phyloP scores from a whole-genome alignment of 2,888 invertebrate genomes.

The Antheraea yamamai region DNA sequence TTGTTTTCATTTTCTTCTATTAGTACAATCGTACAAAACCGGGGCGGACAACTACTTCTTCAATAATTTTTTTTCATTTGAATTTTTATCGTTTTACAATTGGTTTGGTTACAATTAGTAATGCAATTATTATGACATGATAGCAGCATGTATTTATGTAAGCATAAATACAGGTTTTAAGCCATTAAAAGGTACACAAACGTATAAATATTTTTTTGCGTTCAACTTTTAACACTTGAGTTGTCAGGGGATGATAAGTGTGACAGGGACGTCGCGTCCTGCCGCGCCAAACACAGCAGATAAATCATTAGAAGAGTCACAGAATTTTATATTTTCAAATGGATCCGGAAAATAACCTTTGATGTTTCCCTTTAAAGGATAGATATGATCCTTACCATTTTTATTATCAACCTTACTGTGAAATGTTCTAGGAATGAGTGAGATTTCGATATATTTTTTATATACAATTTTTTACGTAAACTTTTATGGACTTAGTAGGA shows the following conservation, averaged over 20 bases:
- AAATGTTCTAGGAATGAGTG: too few relatives aligned
- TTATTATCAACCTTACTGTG: not conserved
- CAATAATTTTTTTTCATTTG: too few relatives aligned
- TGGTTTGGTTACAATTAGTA: too few relatives aligned
- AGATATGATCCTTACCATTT: not conserved
- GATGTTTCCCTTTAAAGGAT: not conserved
- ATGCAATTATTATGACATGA: too few relatives aligned
- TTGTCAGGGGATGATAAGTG: not conserved
- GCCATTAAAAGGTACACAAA: not conserved
- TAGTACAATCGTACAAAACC: too few relatives aligned
- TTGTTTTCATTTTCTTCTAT: too few relatives aligned
- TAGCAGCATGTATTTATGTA: too few relatives aligned
- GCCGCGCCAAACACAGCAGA: not conserved
- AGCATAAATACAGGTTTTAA: not conserved
- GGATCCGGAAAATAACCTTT: not conserved
- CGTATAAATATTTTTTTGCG: not conserved
- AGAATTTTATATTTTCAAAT: not conserved
- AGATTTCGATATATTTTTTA: too few relatives aligned
- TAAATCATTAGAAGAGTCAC: not conserved
- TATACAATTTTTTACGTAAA: too few relatives aligned
- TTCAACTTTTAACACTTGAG: not conserved
- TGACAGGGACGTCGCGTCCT: not conserved
- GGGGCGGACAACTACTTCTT: too few relatives aligned
- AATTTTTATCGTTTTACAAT: too few relatives aligned
- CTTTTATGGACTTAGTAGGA: too few relatives aligned